Conservation (phyloP, 2,888 invertebrate genomes). For the Caenorhabditis uteleia region DNA sequence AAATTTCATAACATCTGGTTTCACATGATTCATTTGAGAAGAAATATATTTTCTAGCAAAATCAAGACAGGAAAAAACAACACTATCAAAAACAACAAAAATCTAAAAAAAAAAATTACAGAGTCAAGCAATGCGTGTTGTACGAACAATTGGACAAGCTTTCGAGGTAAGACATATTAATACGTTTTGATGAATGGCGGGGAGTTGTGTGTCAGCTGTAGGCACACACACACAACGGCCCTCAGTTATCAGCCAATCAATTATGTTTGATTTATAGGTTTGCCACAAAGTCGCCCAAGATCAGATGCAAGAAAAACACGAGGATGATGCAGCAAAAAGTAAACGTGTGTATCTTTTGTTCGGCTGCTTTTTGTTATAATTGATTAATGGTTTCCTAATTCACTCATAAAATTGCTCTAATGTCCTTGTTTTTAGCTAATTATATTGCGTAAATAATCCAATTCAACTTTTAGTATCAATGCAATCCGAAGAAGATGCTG, state of each 20-base stretch:
- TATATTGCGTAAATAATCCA: neutral
- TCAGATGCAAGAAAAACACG: conserved; percentile 66
- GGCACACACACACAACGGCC: neutral
- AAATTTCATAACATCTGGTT: conserved; percentile 1
- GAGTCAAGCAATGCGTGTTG: conserved; percentile 92
- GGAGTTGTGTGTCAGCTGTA: neutral
- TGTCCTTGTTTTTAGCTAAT: neutral
- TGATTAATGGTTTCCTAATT: neutral
- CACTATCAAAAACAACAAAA: neutral
- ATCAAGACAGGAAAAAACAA: neutral
- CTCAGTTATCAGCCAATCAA: conserved; percentile 24
- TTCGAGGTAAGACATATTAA: conserved; percentile 86
- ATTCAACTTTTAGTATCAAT: conserved; percentile 31
- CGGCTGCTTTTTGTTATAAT: neutral
- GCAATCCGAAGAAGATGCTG: conserved; percentile 47
- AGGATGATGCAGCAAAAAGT: conserved; percentile 54
- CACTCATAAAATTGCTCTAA: neutral
- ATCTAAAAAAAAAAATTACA: conserved; percentile 17
- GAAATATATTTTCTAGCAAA: neutral
- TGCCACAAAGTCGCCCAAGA: conserved; percentile 81
- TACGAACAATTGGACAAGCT: conserved; percentile 96
- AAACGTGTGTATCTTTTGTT: conserved; percentile 21
- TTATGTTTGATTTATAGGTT: conserved; percentile 52
- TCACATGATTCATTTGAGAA: neutral
- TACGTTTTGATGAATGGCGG: neutral